Conservation (phyloP, 2,113 vertebrate species). For the Amphiprion ocellaris region DNA sequence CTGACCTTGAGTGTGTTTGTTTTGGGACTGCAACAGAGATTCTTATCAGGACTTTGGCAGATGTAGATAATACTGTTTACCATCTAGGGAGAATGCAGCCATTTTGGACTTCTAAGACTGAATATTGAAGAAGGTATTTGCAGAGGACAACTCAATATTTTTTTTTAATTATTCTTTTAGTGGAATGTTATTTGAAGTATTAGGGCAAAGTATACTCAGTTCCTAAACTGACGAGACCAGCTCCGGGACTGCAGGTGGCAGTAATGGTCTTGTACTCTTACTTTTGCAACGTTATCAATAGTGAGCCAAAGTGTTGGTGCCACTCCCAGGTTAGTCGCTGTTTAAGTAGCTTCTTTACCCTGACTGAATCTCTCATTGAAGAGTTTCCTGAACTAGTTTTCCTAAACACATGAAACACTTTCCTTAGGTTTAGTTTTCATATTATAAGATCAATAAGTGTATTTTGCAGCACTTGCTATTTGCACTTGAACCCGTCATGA, state of each 20-base stretch:
- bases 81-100: slow-evolving; percentile 6
- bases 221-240: slow-evolving; percentile 8
- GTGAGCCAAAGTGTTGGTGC: background rate
- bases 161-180: background rate
- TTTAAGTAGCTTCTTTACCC: background rate
- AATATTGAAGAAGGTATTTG: slow-evolving; percentile 8
- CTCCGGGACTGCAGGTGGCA: slow-evolving; percentile 19
- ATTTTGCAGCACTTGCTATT: too few species aligned
- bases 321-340: background rate
- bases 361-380: background rate
- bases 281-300: background rate
- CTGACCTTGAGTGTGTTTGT: slow-evolving; percentile 62
- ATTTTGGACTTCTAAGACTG: slow-evolving; percentile 32
- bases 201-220: background rate
- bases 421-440: background rate
- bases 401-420: background rate
- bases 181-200: slow-evolving; percentile 29
- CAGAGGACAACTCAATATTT: background rate
- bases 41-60: slow-evolving; percentile 43
- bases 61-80: slow-evolving; percentile 42
- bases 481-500: too few species aligned
- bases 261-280: slow-evolving; percentile 2
- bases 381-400: background rate
- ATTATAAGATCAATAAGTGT: too few species aligned
- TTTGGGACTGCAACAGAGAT: slow-evolving; percentile 49